A percentile compares a stretch with the other conserved stretches of the same genome.
Conservation (phyloP, 1,140 invertebrate genomes). For the Drosophila subobscura region DNA sequence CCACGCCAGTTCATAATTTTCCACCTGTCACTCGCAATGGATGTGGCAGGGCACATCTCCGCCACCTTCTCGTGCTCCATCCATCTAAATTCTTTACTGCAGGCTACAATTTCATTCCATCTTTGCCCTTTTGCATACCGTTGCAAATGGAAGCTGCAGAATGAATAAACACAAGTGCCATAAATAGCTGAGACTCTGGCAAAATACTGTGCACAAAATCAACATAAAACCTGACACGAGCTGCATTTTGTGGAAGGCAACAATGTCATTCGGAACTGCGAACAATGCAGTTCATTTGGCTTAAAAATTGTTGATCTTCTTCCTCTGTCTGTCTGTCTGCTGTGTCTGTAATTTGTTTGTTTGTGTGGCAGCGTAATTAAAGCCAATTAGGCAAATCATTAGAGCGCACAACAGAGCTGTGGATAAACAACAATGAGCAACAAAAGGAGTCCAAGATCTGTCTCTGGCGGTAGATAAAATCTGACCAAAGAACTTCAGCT, state of each 20-base stretch:
- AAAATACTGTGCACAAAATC: conserved; percentile 20
- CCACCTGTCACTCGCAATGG: no score
- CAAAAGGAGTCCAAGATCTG: conserved; percentile 10
- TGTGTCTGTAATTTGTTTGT: background rate
- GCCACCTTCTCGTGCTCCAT: no score
- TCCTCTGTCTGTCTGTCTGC: background rate
- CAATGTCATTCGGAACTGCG: conserved; percentile 20
- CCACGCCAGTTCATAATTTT: no score
- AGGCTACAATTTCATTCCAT: no score
- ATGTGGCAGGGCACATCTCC: no score
- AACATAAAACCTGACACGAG: conserved; percentile 30
- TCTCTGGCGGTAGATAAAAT: conserved; percentile 10
- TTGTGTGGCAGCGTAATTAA: conserved; percentile 43
- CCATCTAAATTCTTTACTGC: no score
- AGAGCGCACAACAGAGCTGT: conserved; percentile 26
- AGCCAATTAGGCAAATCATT: conserved; percentile 71
- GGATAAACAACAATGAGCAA: conserved; percentile 18
- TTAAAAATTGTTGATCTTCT: conserved; percentile 16
- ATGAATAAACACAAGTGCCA: conserved; percentile 8
- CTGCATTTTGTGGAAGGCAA: conserved; percentile 17
- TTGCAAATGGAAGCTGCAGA: no score
- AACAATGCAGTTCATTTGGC: conserved; percentile 69
- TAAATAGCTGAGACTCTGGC: background rate
- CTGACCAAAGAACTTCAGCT: conserved; percentile 28
- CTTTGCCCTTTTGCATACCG: no score